Percentiles rank a stretch among this genome's conserved stretches.
phyloP scores from a whole-genome alignment of 2,888 invertebrate genomes.

The Emmelina monodactyla region DNA sequence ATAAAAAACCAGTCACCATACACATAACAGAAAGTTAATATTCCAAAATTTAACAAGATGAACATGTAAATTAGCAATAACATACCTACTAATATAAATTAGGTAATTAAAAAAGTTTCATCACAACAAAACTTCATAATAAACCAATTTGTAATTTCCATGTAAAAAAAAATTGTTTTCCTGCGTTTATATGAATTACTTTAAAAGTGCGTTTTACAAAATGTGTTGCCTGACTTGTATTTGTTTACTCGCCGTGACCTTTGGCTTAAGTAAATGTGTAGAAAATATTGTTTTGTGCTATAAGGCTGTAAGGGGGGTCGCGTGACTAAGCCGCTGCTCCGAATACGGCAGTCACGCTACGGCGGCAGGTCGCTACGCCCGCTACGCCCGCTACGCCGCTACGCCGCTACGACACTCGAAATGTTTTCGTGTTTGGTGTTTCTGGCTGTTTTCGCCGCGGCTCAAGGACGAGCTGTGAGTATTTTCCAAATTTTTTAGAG shows the following conservation, averaged over 20 bases:
- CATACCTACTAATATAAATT: too few species aligned
- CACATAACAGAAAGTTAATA: too few species aligned
- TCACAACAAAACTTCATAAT: too few species aligned
- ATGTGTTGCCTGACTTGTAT: too few species aligned
- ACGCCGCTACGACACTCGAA: conserved; percentile 33
- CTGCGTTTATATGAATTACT: too few species aligned
- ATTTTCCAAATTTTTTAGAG: conserved; percentile 5
- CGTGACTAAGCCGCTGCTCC: conserved; percentile 20
- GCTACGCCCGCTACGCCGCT: conserved; percentile 37
- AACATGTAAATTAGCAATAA: too few species aligned
- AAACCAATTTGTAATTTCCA: too few species aligned
- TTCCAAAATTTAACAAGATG: too few species aligned
- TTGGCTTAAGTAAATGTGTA: neutral
- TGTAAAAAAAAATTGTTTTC: too few species aligned
- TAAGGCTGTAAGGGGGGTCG: conserved; percentile 19
- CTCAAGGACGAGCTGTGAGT: conserved; percentile 61
- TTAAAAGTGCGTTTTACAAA: too few species aligned
- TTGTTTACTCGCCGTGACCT: neutral
- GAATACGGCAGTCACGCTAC: conserved; percentile 57
- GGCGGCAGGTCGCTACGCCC: conserved; percentile 31
- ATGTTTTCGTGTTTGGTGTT: conserved; percentile 47
- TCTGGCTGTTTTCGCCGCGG: conserved; percentile 47
- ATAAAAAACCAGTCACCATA: too few species aligned
- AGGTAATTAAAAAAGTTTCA: too few species aligned
- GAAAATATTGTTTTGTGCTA: conserved; percentile 11